These are phyloP conservation scores for Amiota mariae DNA, from an alignment of 2,888 invertebrate genomes.

Conservation along the genomic window DNA sequence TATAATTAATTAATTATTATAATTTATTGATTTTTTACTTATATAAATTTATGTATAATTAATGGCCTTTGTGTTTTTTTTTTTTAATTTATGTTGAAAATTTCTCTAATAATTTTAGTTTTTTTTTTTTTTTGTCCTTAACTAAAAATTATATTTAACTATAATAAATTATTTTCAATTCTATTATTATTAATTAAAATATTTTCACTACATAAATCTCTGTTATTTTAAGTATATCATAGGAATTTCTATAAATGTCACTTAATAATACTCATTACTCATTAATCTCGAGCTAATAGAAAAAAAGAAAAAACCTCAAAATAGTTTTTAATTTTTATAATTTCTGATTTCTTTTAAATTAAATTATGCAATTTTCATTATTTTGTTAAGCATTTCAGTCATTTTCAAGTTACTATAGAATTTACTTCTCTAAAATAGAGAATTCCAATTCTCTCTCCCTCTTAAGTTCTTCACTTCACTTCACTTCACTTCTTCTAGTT, in stretches of 20 bases:
- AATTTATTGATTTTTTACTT: constrained; percentile 8
- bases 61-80: background rate
- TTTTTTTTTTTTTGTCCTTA: background rate
- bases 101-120: background rate
- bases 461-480: background rate
- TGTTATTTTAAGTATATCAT: constrained; percentile 1
- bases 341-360: constrained; percentile 31
- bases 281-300: background rate
- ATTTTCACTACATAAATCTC: constrained; percentile 4
- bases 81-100: constrained; percentile 1
- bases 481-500: too few species aligned
- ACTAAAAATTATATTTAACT: background rate
- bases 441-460: background rate
- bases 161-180: background rate
- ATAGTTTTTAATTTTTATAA: constrained; percentile 46
- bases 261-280: too few species aligned
- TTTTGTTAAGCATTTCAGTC: constrained; percentile 56
- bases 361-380: constrained; percentile 55
- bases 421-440: background rate
- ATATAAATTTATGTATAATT: too few species aligned
- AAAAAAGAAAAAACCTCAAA: constrained; percentile 15
- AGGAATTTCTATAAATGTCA: too few species aligned
- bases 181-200: background rate
- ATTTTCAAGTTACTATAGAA: constrained; percentile 34
- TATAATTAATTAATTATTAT: constrained; percentile 11